These are phyloP conservation scores for Margaritifera margaritifera DNA, from an alignment of 2,888 invertebrate species.

Conservation along the genomic window DNA sequence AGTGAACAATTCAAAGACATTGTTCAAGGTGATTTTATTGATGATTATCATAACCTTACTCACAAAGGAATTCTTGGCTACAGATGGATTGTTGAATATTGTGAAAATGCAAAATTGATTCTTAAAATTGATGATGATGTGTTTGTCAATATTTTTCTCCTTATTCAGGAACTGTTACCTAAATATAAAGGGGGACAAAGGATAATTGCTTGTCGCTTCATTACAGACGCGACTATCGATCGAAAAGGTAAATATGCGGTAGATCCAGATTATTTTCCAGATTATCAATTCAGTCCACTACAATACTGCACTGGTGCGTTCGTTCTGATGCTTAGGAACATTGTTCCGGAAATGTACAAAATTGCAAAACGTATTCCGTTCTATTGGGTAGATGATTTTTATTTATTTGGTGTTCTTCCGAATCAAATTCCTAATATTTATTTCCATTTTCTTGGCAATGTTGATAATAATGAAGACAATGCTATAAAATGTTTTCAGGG, in stretches of 20 bases:
- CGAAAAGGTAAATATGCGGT: not conserved
- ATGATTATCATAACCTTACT: constrained; percentile 51
- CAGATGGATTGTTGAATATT: constrained; percentile 49
- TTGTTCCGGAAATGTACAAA: not conserved
- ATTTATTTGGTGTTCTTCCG: constrained; percentile 4
- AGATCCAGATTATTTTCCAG: not conserved
- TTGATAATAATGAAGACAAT: no score
- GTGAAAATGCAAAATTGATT: constrained; percentile 40
- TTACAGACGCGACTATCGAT: no score
- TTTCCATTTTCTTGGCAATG: not conserved
- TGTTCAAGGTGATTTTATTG: constrained; percentile 53
- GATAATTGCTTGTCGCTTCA: no score
- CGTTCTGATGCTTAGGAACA: not conserved
- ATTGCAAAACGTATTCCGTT: not conserved
- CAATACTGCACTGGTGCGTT: constrained; percentile 1
- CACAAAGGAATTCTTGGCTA: constrained; percentile 50
- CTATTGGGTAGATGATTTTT: constrained; percentile 10
- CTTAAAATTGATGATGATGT: constrained; percentile 56
- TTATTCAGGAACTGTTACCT: constrained; percentile 31
- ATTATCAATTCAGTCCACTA: not conserved
- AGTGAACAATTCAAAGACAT: constrained; percentile 42
- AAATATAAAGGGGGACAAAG: no score
- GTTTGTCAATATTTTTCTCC: constrained; percentile 46
- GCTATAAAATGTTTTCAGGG: no score
- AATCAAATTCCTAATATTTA: not conserved